These are phyloP conservation scores for Pilophorus perplexus DNA, from an alignment of 2,888 invertebrate genomes.

Conservation along the genomic window DNA sequence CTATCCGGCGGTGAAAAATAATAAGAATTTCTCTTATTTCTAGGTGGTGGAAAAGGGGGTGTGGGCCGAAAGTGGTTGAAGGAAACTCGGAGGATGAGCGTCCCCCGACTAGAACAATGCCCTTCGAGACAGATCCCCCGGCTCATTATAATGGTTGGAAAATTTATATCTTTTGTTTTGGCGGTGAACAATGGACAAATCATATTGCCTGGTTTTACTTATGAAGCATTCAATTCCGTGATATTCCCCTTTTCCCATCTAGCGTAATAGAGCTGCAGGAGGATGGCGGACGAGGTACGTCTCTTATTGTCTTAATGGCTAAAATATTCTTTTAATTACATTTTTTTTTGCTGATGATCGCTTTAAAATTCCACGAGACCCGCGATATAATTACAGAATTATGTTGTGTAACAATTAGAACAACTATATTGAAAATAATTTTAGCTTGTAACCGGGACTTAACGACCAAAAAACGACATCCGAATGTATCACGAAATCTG, in stretches of 20 bases:
- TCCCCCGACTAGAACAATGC: constrained; percentile 24
- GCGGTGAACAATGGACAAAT: constrained; percentile 22
- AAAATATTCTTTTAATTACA: too few relatives aligned
- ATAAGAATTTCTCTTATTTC: constrained; percentile 20
- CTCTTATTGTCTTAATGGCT: too few relatives aligned
- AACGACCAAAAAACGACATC: too few relatives aligned
- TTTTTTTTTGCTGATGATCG: too few relatives aligned
- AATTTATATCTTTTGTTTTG: constrained; percentile 38
- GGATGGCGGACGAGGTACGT: not conserved
- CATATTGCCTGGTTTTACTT: constrained; percentile 36
- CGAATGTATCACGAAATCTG: too few relatives aligned
- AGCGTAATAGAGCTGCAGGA: not conserved
- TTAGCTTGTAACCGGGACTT: too few relatives aligned
- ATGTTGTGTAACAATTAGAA: too few relatives aligned
- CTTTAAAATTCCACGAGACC: too few relatives aligned
- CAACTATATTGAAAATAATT: too few relatives aligned
- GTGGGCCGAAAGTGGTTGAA: not conserved
- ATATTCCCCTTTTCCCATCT: not conserved
- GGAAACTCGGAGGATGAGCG: not conserved
- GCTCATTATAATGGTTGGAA: constrained; percentile 37
- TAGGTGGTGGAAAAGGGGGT: not conserved
- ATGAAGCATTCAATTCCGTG: constrained; percentile 33
- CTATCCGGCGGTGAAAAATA: constrained; percentile 16
- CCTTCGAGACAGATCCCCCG: constrained; percentile 33
- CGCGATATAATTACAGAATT: too few relatives aligned